phyloP scores from a whole-genome alignment of 2,113 vertebrate species.

The Tupaia tana region DNA sequence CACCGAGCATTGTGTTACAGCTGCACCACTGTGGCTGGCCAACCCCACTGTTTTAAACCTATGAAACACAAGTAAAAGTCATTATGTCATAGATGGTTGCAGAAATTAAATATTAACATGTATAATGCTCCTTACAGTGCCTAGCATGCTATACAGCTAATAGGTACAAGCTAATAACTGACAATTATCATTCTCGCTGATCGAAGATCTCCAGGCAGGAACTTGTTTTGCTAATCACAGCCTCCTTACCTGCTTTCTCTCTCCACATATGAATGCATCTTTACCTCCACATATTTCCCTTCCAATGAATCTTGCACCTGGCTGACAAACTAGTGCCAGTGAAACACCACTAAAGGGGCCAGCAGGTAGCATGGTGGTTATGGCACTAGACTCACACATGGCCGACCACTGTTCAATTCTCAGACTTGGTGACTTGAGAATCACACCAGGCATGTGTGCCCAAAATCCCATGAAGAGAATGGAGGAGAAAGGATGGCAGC shows the following conservation, averaged over 20 bases:
- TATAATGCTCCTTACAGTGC: not conserved
- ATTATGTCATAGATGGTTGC: not conserved
- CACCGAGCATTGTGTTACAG: no score
- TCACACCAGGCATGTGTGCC: no score
- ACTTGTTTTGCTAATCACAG: not conserved
- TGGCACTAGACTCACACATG: no score
- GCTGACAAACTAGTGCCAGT: not conserved
- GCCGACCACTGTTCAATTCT: no score
- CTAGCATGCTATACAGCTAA: not conserved
- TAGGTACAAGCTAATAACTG: not conserved
- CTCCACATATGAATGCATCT: not conserved
- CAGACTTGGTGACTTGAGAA: no score
- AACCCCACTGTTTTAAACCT: not conserved
- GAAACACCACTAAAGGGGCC: not conserved
- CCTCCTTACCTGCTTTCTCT: not conserved
- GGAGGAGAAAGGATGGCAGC: no score
- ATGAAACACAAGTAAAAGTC: not conserved
- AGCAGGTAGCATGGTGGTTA: no score
- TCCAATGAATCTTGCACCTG: not conserved
- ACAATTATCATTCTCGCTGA: not conserved
- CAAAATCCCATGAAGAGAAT: no score
- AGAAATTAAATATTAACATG: not conserved
- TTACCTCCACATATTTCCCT: not conserved
- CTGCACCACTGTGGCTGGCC: no score
- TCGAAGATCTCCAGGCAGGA: not conserved